Conservation (phyloP, 2,113 vertebrate species). For the Serinus canaria region DNA sequence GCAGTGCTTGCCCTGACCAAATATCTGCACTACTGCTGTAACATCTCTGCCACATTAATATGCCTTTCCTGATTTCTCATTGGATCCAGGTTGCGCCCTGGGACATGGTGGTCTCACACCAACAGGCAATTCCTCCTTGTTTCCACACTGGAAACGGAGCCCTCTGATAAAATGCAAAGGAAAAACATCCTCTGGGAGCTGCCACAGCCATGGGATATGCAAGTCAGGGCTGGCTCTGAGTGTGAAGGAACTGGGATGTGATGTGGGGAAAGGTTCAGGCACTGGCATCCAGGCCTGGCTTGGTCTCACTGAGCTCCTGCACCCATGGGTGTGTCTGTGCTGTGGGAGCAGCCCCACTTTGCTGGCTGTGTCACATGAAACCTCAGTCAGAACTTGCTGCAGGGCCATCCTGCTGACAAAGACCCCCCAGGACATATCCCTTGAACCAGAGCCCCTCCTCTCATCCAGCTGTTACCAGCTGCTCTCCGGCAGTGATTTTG, state of each 20-base stretch:
- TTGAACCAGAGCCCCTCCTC: not conserved
- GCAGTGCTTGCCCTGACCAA: not conserved
- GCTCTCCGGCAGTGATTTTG: not conserved
- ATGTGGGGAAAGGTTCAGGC: not conserved
- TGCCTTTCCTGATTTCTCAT: not conserved
- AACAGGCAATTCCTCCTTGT: not conserved
- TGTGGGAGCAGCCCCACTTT: not conserved
- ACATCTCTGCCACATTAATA: not conserved
- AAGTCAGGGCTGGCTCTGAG: accelerated
- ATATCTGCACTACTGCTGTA: not conserved
- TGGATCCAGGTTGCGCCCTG: not conserved
- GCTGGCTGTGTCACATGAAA: accelerated
- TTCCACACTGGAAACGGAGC: not conserved
- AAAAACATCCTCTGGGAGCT: not conserved
- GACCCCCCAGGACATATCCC: accelerated
- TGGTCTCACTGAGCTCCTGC: not conserved
- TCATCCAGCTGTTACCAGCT: not conserved
- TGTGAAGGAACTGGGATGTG: not conserved
- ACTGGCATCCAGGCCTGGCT: not conserved
- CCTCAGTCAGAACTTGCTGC: accelerated
- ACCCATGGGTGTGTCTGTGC: accelerated
- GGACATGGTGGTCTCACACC: not conserved
- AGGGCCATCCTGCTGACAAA: not conserved
- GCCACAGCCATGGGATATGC: not conserved
- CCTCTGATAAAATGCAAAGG: not conserved